Evolutionary conservation across 1,140 invertebrate species (phyloP).

Genomic region (Drosophila insularis): DNA sequence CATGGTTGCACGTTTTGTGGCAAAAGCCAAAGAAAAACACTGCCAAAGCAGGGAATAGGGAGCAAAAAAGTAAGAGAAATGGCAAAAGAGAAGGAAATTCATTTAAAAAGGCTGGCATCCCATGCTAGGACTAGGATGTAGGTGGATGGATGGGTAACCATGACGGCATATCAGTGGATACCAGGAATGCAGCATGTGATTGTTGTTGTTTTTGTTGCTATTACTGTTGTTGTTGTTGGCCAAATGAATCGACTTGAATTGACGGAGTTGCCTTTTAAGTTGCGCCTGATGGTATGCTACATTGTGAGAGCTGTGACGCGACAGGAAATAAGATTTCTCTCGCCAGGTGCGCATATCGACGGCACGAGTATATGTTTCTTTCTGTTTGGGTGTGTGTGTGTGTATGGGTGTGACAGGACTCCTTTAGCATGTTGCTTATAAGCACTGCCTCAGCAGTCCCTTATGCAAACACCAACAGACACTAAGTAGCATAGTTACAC

Average conservation of each 20-base stretch:
- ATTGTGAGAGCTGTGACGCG: constrained; percentile 20
- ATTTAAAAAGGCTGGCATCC: constrained; percentile 4
- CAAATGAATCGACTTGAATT: constrained; percentile 6
- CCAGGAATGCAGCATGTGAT: constrained; percentile 18
- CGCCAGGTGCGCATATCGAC: constrained; percentile 3
- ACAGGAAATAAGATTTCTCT: constrained; percentile 46
- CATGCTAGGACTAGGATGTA: not conserved
- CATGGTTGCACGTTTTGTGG: constrained; percentile 51
- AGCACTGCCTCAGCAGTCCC: constrained; percentile 23
- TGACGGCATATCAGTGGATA: constrained; percentile 38
- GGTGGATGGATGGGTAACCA: constrained; percentile 44
- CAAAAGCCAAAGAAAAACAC: constrained; percentile 66
- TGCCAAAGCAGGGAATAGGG: not conserved
- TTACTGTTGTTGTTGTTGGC: constrained; percentile 25
- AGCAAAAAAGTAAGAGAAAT: constrained; percentile 4
- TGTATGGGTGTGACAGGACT: constrained; percentile 30
- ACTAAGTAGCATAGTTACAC: constrained; percentile 74
- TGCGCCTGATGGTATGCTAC: constrained; percentile 41
- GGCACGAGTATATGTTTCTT: constrained; percentile 11
- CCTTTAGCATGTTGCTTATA: constrained; percentile 24
- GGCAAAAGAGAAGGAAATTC: constrained; percentile 9
- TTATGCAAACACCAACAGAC: constrained; percentile 64
- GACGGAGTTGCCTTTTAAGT: constrained; percentile 35
- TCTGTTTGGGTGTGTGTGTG: constrained; percentile 25
- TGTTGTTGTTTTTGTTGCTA: constrained; percentile 31